Percentiles rank a stretch among this genome's conserved stretches.
These are phyloP conservation scores for Pseudochirops corinnae DNA, from an alignment of 2,797 vertebrate species.

Conservation along the genomic window DNA sequence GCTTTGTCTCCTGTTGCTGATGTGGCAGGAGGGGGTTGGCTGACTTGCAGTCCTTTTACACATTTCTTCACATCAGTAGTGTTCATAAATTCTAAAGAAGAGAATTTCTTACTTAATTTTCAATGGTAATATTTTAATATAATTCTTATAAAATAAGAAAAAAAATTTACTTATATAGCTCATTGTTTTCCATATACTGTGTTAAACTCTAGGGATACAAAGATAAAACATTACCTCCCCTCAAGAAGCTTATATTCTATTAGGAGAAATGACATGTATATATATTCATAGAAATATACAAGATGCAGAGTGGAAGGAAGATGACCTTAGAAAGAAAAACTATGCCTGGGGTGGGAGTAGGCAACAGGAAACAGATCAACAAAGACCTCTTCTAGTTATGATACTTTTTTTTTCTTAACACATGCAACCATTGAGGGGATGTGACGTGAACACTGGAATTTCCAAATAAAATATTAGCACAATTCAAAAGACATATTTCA, in stretches of 20 bases:
- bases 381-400: neutral
- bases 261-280: neutral
- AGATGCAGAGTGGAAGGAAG: neutral
- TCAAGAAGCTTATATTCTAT: neutral
- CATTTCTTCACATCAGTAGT: neutral
- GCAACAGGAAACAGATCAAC: neutral
- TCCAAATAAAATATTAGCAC: slow-evolving; percentile 28
- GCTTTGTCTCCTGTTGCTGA: no score
- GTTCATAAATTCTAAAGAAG: slow-evolving; percentile 7
- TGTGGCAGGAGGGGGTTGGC: no score
- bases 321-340: neutral
- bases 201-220: neutral
- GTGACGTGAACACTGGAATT: slow-evolving; percentile 31
- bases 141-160: slow-evolving; percentile 42
- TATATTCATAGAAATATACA: neutral
- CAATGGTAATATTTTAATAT: slow-evolving; percentile 28
- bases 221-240: neutral
- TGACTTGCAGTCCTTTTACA: slow-evolving; percentile 42
- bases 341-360: no score
- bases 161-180: neutral
- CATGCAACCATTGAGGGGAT: neutral
- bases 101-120: slow-evolving; percentile 8
- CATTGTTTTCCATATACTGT: neutral
- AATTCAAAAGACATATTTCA: slow-evolving; percentile 45
- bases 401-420: slow-evolving; percentile 21